Evolutionary conservation across 2,888 invertebrate species (phyloP).

Genomic region (Minunthozetes semirufus): DNA sequence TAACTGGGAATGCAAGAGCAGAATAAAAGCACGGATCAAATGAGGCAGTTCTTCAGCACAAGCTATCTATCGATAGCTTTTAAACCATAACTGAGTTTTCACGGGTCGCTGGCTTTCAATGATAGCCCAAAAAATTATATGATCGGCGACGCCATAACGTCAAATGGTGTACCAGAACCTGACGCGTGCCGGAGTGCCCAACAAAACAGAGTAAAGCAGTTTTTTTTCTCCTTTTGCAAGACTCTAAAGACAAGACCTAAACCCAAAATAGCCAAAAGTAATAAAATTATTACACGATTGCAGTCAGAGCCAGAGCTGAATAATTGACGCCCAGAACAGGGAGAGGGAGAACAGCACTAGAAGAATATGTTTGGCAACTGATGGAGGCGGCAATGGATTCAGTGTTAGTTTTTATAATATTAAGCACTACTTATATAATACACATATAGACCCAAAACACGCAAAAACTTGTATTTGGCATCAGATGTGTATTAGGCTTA

Average conservation of each 20-base stretch:
- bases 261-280: conserved; percentile 18
- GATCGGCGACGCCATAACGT: background rate
- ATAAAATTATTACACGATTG: conserved; percentile 22
- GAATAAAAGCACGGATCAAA: background rate
- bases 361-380: conserved; percentile 2
- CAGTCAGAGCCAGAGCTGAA: conserved; percentile 13
- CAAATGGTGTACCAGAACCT: background rate
- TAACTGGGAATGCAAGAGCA: background rate
- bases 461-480: background rate
- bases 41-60: no score
- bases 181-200: conserved; percentile 5
- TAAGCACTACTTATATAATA: background rate
- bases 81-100: conserved; percentile 12
- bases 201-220: background rate
- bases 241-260: background rate
- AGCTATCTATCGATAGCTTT: background rate
- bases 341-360: background rate
- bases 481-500: background rate
- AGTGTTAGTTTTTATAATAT: background rate
- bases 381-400: conserved; percentile 8
- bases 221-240: background rate
- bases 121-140: conserved; percentile 12
- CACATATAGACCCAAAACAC: background rate
- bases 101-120: conserved; percentile 1
- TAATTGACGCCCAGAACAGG: conserved; percentile 22